Base-by-base conservation (phyloP, 2,113 vertebrate genomes). In the Hydrochoerus hydrochaeris region DNA sequence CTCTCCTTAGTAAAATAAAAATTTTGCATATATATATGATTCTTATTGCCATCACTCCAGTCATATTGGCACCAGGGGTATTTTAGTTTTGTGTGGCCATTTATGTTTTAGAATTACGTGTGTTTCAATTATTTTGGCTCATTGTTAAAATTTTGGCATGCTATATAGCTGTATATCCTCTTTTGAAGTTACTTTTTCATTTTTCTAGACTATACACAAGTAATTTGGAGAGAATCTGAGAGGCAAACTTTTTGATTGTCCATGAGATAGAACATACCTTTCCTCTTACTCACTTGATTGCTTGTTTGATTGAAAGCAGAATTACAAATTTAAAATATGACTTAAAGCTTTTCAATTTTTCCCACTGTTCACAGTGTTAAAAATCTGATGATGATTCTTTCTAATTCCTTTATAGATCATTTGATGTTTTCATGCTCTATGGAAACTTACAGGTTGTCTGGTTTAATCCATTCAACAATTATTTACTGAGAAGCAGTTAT, bases 321-420 rank as follows among this genome's bases (percentile, higher is more conserved):
- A 83, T 84, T 93, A 32, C 44, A 63, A 90, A 93, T 71, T 90
- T 9, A 87, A 87, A 63, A 63, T 52, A n/a, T n/a, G 44, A n/a
- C 73, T 90, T 38, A 94, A 95, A 91, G 41, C 54, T 16, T 30
- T 80, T 92, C 26, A 71, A 60, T 57, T 62, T 63, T 71, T 10
- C 17, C 60, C 4, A 82, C 35, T 22, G 30, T 92, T 81, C 20
- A 54, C 28, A 78, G 28, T 62, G 41, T 82, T 49, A 54, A 46
- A 80, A 77, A 7, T 49, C 26, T 69, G n/a, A 86, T 71, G 73
- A 1, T 60, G 17, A 28, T 63, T 92, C 60, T 3, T 65, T 62
- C 30, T 82, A 80, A 62, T 60, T 81, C 22, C 89, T 85, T 89
- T 78, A 60, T 46, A 73, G 84, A 60, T 57, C 44, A 46, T 65